Conservation (phyloP, 2,113 vertebrate genomes). For the Anoura caudifer region DNA sequence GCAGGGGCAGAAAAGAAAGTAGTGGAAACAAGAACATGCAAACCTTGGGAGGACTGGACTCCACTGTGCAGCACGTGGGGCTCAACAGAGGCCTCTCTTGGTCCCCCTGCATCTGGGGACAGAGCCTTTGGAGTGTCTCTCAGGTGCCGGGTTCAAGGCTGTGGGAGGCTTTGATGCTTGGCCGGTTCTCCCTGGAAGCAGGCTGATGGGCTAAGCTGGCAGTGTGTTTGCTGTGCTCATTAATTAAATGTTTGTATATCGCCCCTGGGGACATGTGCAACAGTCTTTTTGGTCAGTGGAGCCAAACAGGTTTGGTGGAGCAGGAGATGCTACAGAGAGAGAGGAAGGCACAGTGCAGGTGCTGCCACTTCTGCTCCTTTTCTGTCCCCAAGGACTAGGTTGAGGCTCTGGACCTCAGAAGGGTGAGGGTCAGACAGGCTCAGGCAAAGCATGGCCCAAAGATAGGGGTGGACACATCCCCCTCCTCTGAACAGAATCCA, state of each 20-base stretch:
- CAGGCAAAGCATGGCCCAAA: neutral
- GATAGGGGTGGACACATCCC: neutral
- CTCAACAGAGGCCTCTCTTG: neutral
- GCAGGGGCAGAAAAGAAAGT: too few relatives aligned
- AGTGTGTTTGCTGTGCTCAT: neutral
- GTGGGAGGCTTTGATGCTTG: neutral
- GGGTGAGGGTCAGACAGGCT: neutral
- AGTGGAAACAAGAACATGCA: neutral
- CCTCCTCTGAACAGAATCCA: rapidly evolving
- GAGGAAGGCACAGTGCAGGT: neutral
- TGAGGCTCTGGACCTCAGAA: neutral
- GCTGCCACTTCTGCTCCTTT: neutral
- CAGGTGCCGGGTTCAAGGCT: neutral
- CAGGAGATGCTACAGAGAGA: neutral
- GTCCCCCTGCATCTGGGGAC: neutral
- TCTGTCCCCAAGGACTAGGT: neutral
- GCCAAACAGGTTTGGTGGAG: neutral
- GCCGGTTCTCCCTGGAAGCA: neutral
- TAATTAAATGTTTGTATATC: neutral
- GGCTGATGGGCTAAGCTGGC: neutral
- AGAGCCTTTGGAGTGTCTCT: neutral
- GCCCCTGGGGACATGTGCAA: too few relatives aligned
- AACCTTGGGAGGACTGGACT: neutral
- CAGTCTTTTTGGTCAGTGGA: neutral
- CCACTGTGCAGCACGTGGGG: neutral